Percentiles rank a stretch among this genome's conserved stretches.
Conservation (phyloP, 2,797 vertebrate genomes). For the Sebastes iracundus region DNA sequence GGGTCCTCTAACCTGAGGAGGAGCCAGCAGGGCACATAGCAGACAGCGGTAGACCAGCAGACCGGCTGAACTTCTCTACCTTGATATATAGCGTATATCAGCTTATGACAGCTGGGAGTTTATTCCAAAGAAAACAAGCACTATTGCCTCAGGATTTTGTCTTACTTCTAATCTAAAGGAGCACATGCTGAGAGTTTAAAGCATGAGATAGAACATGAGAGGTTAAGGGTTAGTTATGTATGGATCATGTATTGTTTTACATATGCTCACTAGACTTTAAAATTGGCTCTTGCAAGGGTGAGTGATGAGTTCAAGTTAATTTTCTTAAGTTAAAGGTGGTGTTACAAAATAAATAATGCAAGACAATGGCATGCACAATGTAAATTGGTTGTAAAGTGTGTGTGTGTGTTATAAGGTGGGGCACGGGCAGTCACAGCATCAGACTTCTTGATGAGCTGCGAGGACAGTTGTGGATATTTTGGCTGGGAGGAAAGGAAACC, state of each 20-base stretch:
- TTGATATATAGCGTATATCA: not conserved
- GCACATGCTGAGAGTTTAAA: not conserved
- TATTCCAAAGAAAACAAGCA: not conserved
- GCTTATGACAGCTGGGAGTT: not conserved
- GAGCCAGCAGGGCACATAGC: conserved; percentile 13
- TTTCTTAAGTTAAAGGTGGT: not conserved
- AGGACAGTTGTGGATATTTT: conserved; percentile 57
- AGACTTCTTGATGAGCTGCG: conserved; percentile 42
- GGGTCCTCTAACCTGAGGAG: not conserved
- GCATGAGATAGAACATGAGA: not conserved
- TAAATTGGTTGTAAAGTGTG: not conserved
- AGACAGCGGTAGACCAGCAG: not conserved
- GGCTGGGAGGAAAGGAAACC: conserved; percentile 47
- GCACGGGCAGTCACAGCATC: conserved; percentile 16
- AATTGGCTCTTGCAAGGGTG: not conserved
- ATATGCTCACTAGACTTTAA: not conserved
- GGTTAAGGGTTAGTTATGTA: not conserved
- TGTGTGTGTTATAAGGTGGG: conserved; percentile 3
- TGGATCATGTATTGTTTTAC: not conserved
- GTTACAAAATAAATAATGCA: not conserved
- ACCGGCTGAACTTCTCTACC: conserved; percentile 5
- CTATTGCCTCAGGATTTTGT: not conserved
- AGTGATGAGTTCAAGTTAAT: not conserved
- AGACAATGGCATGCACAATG: not conserved
- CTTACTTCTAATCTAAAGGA: not conserved